phyloP scores from a whole-genome alignment of 2,113 vertebrate genomes.

The Pygathrix nemaeus region DNA sequence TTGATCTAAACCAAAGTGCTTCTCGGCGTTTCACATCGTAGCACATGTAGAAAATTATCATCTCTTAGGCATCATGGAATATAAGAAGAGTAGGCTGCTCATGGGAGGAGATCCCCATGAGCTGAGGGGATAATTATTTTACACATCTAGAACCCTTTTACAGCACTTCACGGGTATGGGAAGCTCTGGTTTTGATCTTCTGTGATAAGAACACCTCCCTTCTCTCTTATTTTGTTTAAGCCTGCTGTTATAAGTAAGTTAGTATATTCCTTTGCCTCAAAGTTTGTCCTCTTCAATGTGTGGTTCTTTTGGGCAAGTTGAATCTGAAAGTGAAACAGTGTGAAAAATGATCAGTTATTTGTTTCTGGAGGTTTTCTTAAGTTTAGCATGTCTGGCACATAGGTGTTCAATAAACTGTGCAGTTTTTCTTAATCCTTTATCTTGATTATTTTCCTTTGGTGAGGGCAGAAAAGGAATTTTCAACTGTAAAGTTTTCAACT shows the following conservation, averaged over 20 bases:
- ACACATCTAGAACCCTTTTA: background rate
- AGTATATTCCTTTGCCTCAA: constrained; percentile 19
- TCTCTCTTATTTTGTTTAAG: background rate
- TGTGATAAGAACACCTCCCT: background rate
- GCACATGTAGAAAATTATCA: background rate
- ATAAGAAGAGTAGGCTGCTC: background rate
- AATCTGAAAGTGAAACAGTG: background rate
- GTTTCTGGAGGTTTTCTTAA: background rate
- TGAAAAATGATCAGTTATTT: background rate
- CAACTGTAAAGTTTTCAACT: background rate
- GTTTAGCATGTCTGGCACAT: background rate
- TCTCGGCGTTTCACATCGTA: background rate
- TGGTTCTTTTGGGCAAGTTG: background rate
- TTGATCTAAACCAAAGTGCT: background rate
- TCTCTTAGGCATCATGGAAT: background rate
- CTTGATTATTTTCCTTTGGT: constrained; percentile 9
- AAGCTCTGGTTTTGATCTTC: background rate
- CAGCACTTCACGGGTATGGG: background rate
- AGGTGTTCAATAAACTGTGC: background rate
- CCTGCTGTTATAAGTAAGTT: background rate
- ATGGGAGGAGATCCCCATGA: background rate
- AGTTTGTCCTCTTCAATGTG: background rate
- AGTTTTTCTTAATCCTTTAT: constrained; percentile 8
- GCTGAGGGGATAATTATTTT: background rate
- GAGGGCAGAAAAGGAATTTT: background rate